Conservation (phyloP, 1,140 invertebrate genomes). For the Orius insidiosus region DNA sequence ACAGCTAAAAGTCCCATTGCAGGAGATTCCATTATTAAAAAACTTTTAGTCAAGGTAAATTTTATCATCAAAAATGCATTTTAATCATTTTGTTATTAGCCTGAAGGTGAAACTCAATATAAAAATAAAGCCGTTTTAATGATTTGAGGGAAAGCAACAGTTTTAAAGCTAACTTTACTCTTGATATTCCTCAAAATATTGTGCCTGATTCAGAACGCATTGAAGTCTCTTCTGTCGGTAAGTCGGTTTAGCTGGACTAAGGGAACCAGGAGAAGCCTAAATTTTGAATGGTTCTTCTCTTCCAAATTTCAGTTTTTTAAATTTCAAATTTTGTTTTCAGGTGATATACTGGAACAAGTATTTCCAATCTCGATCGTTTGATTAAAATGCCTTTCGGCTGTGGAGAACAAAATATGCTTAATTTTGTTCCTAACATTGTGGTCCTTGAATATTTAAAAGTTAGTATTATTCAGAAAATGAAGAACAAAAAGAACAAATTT, state of each 20-base stretch:
- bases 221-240: conserved; percentile 52
- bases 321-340: conserved; percentile 21
- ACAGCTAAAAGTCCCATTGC: conserved; percentile 45
- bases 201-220: conserved; percentile 52
- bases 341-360: conserved; percentile 54
- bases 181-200: conserved; percentile 51
- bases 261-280: no score
- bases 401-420: conserved; percentile 89
- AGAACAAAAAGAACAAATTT: background rate
- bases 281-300: background rate
- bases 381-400: conserved; percentile 75
- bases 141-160: conserved; percentile 42
- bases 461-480: conserved; percentile 15
- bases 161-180: conserved; percentile 40
- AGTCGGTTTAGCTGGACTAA: conserved; percentile 13
- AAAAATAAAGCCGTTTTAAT: conserved; percentile 57
- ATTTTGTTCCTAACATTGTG: conserved; percentile 80
- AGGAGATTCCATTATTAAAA: conserved; percentile 52
- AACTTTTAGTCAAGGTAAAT: conserved; percentile 51
- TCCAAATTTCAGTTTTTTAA: background rate
- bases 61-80: background rate
- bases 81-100: conserved; percentile 27
- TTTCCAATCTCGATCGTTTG: conserved; percentile 55
- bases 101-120: conserved; percentile 61
- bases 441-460: conserved; percentile 61